Percentiles rank a stretch among this genome's conserved stretches.
These are phyloP conservation scores for Micropterix aruncella DNA, from an alignment of 2,888 invertebrate genomes.

Conservation along the genomic window DNA sequence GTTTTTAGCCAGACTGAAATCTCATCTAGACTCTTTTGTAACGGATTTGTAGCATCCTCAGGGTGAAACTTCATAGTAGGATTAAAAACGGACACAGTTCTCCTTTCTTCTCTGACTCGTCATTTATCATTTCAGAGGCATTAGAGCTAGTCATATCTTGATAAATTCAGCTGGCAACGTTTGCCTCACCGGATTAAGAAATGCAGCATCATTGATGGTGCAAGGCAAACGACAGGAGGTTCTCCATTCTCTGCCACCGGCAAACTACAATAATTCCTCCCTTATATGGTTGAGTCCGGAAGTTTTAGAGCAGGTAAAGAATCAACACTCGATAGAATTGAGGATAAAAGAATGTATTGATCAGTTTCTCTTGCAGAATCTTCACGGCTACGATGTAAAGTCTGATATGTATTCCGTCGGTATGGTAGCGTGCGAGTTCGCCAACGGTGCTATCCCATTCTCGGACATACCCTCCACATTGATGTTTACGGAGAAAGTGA, in stretches of 20 bases:
- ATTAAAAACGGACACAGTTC: no score
- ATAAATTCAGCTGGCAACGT: conserved; percentile 59
- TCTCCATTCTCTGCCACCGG: conserved; percentile 63
- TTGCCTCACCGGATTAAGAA: conserved; percentile 64
- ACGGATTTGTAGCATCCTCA: no score
- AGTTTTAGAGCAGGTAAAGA: conserved; percentile 66
- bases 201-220: conserved; percentile 57
- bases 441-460: conserved; percentile 82
- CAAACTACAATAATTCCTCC: conserved; percentile 46
- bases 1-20: no score
- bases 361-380: conserved; percentile 39
- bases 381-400: conserved; percentile 76
- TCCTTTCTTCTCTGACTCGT: conserved; percentile 1
- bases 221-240: conserved; percentile 55
- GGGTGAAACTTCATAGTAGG: no score
- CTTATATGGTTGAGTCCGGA: conserved; percentile 91
- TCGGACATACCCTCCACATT: conserved; percentile 73
- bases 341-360: conserved; percentile 8
- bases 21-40: no score
- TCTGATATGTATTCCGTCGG: conserved; percentile 89
- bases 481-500: conserved; percentile 82
- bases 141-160: conserved; percentile 74
- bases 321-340: no score
- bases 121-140: conserved; percentile 42
- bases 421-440: conserved; percentile 74